Evolutionary conservation across 1,140 invertebrate species (phyloP), one percentile per base, ranked within the genome.

Genomic region (Calycopis cecrops): DNA sequence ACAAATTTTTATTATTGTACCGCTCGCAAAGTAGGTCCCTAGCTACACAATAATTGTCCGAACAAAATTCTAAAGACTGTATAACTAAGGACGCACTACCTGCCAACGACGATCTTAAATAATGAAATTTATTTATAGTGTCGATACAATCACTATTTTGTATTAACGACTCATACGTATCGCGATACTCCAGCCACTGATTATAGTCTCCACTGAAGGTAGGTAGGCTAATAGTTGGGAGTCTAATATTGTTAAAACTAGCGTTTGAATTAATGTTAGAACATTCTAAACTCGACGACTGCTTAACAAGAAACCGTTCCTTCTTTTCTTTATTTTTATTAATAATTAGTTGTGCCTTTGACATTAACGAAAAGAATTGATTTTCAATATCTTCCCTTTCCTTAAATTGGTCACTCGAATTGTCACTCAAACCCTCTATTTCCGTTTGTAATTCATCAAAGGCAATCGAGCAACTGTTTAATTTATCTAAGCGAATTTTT

Each of bases 321-420:
- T 38, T 4, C 3, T 9, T 38, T 38, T 38, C 37, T 8, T 38
- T 38, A 38, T 38, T 38, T 9, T 12, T 9, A 12, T 38, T 8
- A 38, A 38, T 38, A 38, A 38, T 38, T 38, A 38, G 9, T 38
- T 38, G 37, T 38, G 37, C 37, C 37, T 38, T 38, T 38, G 37
- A 38, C 37, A 38, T 38, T 38, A 38, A 38, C 37, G 37, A 38
- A 38, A n/a, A 38, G 9, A 38, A 38, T 4, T 4, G 9, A 38
- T 38, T 38, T 38, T 38, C 37, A 3, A 38, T 38, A 38, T 38
- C 9, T 38, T 38, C 37, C 37, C 37, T 38, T 38, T 38, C 37
- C 37, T 38, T 38, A 38, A 38, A 38, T 9, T 3, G 37, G 37
- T 38, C 37, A 38, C 37, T 38, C 37, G 37, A 38, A 38, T 38